Conservation (phyloP, 2,888 invertebrate species). For the Sinhomidia bicolor region DNA sequence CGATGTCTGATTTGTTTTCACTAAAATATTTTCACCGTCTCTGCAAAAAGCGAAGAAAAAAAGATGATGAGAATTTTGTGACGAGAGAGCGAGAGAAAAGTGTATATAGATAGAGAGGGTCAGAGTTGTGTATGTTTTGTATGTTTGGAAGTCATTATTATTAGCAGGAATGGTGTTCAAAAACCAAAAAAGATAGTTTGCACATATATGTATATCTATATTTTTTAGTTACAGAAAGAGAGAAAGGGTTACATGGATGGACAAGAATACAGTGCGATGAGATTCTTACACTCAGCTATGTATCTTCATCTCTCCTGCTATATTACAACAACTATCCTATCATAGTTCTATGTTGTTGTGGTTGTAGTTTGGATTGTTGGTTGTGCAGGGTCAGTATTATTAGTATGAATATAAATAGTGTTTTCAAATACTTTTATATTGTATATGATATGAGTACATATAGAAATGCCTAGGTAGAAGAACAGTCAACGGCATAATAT, state of each 20-base stretch:
- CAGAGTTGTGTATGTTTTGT: background rate
- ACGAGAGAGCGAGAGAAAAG: background rate
- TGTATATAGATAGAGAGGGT: background rate
- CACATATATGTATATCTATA: too few species aligned
- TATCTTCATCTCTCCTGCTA: too few species aligned
- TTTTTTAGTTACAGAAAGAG: background rate
- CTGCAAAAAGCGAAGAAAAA: background rate
- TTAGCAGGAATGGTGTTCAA: too few species aligned
- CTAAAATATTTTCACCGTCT: slow-evolving; percentile 33
- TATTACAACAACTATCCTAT: background rate
- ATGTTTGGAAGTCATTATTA: too few species aligned
- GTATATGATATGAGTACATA: too few species aligned
- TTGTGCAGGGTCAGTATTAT: slow-evolving; percentile 65
- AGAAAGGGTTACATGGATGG: too few species aligned
- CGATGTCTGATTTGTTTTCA: slow-evolving; percentile 25
- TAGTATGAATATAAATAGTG: too few species aligned
- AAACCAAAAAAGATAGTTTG: too few species aligned
- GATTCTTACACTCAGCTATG: too few species aligned
- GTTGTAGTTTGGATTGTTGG: slow-evolving; percentile 22
- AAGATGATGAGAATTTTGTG: background rate
- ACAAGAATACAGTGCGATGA: too few species aligned
- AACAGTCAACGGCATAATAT: background rate
- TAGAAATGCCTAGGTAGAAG: too few species aligned
- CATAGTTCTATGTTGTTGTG: background rate
- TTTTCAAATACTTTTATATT: too few species aligned